Percentiles rank a stretch among this genome's conserved stretches.
Conservation (phyloP, 2,797 vertebrate genomes). For the Enteromius afrohamiltoni region DNA sequence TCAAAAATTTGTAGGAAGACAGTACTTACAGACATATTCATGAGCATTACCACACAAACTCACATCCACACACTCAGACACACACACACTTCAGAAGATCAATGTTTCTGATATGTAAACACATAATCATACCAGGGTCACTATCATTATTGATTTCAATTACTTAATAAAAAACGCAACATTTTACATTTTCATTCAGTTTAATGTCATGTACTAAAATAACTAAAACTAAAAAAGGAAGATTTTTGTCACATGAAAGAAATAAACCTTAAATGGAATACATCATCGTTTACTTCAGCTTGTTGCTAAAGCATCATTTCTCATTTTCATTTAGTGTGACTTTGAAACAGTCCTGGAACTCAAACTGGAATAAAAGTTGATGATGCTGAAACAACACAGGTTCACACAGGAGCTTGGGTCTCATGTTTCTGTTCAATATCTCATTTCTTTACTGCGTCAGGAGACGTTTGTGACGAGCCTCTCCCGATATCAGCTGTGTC, state of each 20-base stretch:
- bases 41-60: no score
- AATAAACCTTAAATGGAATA: not conserved
- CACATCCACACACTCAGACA: not conserved
- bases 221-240: not conserved
- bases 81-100: not conserved
- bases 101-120: not conserved
- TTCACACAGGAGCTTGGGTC: not conserved
- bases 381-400: not conserved
- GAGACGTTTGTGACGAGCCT: constrained; percentile 70
- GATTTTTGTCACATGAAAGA: not conserved
- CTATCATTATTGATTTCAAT: no score
- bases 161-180: not conserved
- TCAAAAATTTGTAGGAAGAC: not conserved
- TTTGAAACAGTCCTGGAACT: not conserved
- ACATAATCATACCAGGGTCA: not conserved
- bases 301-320: not conserved
- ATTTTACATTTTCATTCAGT: not conserved
- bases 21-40: not conserved
- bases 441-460: constrained; percentile 72
- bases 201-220: not conserved
- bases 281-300: not conserved
- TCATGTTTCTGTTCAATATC: constrained; percentile 71
- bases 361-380: not conserved
- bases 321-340: not conserved
- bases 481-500: constrained; percentile 75